Evolutionary conservation across 1,140 invertebrate genomes (phyloP).

Genomic region (Hycleus phaleratus): DNA sequence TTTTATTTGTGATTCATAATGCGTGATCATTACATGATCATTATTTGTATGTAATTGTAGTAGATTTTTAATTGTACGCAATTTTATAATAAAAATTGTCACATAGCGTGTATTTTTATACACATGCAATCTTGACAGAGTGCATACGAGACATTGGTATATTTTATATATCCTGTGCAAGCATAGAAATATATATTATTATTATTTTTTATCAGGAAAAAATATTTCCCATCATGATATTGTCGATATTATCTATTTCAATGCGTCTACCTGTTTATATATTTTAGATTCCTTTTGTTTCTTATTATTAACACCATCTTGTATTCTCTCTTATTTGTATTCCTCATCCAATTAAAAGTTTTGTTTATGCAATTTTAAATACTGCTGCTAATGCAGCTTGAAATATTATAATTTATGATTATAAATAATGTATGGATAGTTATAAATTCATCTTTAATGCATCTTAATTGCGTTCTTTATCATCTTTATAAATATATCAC

Average conservation of each 20-base stretch:
- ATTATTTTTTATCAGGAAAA: not conserved
- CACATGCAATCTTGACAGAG: conserved; percentile 25
- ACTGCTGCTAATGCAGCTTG: not conserved
- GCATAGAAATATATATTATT: conserved; percentile 13
- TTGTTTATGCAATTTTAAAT: not conserved
- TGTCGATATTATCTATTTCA: not conserved
- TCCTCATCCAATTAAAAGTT: no score
- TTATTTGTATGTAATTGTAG: conserved; percentile 6
- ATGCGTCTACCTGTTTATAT: no score
- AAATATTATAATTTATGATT: not conserved
- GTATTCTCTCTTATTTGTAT: no score
- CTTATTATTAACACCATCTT: no score
- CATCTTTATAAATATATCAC: not conserved
- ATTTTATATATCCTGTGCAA: conserved; percentile 22
- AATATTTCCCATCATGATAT: conserved; percentile 7
- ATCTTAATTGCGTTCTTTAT: conserved; percentile 6
- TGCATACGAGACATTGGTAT: conserved; percentile 2
- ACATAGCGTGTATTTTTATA: conserved; percentile 1
- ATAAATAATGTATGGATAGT: conserved; percentile 2
- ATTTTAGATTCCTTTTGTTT: no score
- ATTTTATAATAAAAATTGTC: conserved; percentile 1
- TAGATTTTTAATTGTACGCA: conserved; percentile 21
- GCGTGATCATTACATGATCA: not conserved
- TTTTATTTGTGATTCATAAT: no score
- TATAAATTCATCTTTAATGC: conserved; percentile 5